Evolutionary conservation across 2,113 vertebrate genomes (phyloP), one percentile per base, ranked within the genome.

Genomic region (Dasyornis broadbenti): DNA sequence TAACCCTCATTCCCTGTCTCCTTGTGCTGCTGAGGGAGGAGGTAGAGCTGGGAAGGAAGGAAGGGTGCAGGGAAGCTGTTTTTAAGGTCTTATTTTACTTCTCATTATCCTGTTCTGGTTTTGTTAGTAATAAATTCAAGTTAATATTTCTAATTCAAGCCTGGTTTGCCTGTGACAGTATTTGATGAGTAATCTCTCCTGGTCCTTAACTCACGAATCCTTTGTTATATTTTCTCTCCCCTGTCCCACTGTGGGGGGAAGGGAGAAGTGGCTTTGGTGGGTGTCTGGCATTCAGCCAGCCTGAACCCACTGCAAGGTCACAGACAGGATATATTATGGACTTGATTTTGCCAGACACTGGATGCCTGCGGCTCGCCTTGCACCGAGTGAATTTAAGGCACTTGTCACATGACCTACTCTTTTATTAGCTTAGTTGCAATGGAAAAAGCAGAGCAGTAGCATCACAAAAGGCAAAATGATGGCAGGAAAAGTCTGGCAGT

Each of bases 391-490:
- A 68, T 95, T 80, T 72, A 86, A 91, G 65, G 53, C 49, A 35
- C 42, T 66, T 79, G 50, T 88, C 87, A 93, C 54, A 59, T 87
- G 66, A 64, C 30, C 54, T 28, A 11, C 77, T 76, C 61, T 89
- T 92, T 72, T 73, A 75, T 87, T 91, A 82, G 70, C 59, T 90
- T 80, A 39, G 53, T 69, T 95, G 23, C 86, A 92, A 66, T 28
- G 44, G 69, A 65, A 89, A 89, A 82, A 82, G 50, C 53, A 90
- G 42, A 87, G 42, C 30, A 64, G 53, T 45, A 49, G 57, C 49
- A 92, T 70, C 31, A 78, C 76, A 75, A 95, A 75, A 64, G 77
- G 93, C n/a, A 71, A 88, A 85, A 79, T 7, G 23, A 82, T 57
- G 47, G 61, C 91, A 94, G 69, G 30, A 64, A 64, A 79, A 89